Evolutionary conservation across 1,140 invertebrate genomes (phyloP).

Genomic region (Hyphantria cunea): DNA sequence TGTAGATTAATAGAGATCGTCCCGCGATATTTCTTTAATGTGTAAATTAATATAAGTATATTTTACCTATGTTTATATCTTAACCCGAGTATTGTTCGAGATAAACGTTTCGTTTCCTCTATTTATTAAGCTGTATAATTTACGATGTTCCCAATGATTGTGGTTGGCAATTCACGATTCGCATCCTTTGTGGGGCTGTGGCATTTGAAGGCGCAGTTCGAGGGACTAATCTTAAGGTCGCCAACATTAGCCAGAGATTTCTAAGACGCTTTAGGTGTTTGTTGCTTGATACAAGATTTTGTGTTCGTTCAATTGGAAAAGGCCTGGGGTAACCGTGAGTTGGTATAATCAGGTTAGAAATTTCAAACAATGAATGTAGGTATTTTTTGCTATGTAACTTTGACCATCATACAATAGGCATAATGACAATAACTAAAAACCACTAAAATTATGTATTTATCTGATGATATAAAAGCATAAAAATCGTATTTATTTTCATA

Average conservation of each 20-base stretch:
- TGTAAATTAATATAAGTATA: neutral
- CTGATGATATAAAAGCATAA: too few relatives aligned
- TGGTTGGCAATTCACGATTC: conserved; percentile 64
- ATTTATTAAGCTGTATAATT: conserved; percentile 43
- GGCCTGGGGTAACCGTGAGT: too few relatives aligned
- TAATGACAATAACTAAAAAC: too few relatives aligned
- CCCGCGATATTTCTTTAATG: too few relatives aligned
- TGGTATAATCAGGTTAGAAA: too few relatives aligned
- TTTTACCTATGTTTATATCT: conserved; percentile 3
- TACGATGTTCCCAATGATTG: conserved; percentile 51
- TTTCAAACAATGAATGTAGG: too few relatives aligned
- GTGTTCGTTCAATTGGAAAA: too few relatives aligned
- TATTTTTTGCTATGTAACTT: too few relatives aligned
- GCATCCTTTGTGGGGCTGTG: conserved; percentile 53
- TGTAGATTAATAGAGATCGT: too few relatives aligned
- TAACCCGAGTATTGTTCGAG: neutral
- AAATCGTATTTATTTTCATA: too few relatives aligned
- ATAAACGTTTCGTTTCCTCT: neutral
- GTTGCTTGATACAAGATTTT: neutral
- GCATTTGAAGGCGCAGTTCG: conserved; percentile 50
- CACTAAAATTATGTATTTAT: too few relatives aligned
- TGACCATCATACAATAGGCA: too few relatives aligned
- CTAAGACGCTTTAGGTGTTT: conserved; percentile 21
- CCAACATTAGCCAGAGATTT: conserved; percentile 48
- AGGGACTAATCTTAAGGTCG: conserved; percentile 52